Evolutionary conservation across 2,888 invertebrate genomes (phyloP), one percentile per base, ranked within the genome.

Genomic region (Drosophila setosimentum): DNA sequence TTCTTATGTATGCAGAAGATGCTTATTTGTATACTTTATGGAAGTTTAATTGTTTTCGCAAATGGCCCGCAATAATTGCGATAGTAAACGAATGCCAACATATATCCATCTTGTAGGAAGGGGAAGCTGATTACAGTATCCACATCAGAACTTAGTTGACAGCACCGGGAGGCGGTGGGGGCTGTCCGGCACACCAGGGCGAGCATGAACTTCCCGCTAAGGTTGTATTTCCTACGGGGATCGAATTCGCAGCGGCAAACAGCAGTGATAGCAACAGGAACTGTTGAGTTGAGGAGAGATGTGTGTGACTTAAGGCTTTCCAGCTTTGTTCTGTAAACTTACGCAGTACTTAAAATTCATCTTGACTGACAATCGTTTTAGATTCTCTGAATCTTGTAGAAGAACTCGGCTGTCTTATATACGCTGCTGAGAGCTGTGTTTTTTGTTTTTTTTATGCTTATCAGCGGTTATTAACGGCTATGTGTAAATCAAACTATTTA

Each of bases 131-230:
- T 76, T 54, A 27, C 37, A 45, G 42, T 33, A 60, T 53, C 29
- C 58, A 37, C 32, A 32, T 42, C 29, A 33, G 32, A 57, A 60
- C 33, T 55, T 64, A 87, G 78, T 84, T 81, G 18, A 69, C 24
- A 5, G 68, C 54, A 21, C 87, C 82, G 8, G 84, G 82, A 0
- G 82, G 82, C 33, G 77, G 77, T 29, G 81, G 58, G 0, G 70
- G 83, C 11, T 83, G 82, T 10, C 81, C 76, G 13, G 83, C 83
- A 24, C 84, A 86, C 83, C 87, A 87, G 0, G 87, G 84, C 13
- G 73, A 40, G 45, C 84, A 87, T n/a, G 78, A 57, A 3, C 72
- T 71, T n/a, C 24, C 16, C 0, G 67, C 33, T 5, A 54, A 48
- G 21, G 57, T 21, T 13, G 51, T 18, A 6, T 3, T 24, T 18